A percentile compares a stretch with the other conserved stretches of the same genome.
Evolutionary conservation across 2,888 invertebrate genomes (phyloP).

Genomic region (Nyleta sp.): DNA sequence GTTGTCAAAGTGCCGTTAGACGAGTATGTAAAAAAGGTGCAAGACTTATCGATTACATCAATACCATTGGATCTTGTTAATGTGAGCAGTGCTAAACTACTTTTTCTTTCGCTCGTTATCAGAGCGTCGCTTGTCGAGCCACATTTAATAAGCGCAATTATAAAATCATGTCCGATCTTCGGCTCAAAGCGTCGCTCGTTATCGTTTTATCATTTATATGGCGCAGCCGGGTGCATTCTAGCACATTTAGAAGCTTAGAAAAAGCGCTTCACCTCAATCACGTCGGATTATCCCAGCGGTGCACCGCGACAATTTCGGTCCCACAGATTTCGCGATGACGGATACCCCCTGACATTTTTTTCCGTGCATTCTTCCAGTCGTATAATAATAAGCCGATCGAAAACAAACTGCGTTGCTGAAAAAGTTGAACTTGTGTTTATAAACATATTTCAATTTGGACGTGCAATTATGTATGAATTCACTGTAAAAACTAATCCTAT

Average conservation of each 20-base stretch:
- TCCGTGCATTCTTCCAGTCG: too few relatives aligned
- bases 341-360: too few relatives aligned
- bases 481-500: too few relatives aligned
- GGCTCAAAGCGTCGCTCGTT: constrained; percentile 41
- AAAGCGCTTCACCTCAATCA: constrained; percentile 45
- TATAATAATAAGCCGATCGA: too few relatives aligned
- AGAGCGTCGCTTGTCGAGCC: constrained; percentile 36
- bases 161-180: constrained; percentile 49
- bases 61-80: constrained; percentile 53
- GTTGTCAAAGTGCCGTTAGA: constrained; percentile 64
- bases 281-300: constrained; percentile 46
- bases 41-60: constrained; percentile 61
- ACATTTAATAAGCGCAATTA: constrained; percentile 62
- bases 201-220: constrained; percentile 49
- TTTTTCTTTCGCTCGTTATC: constrained; percentile 62
- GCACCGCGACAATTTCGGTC: neutral
- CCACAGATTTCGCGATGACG: constrained; percentile 22
- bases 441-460: too few relatives aligned
- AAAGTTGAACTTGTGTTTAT: too few relatives aligned
- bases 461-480: too few relatives aligned
- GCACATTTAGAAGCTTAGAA: constrained; percentile 44
- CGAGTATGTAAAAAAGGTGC: constrained; percentile 43
- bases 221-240: constrained; percentile 8
- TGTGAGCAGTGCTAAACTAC: constrained; percentile 40
- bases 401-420: too few relatives aligned